Evolutionary conservation across 2,888 invertebrate species (phyloP).

Genomic region (Leucania comma): DNA sequence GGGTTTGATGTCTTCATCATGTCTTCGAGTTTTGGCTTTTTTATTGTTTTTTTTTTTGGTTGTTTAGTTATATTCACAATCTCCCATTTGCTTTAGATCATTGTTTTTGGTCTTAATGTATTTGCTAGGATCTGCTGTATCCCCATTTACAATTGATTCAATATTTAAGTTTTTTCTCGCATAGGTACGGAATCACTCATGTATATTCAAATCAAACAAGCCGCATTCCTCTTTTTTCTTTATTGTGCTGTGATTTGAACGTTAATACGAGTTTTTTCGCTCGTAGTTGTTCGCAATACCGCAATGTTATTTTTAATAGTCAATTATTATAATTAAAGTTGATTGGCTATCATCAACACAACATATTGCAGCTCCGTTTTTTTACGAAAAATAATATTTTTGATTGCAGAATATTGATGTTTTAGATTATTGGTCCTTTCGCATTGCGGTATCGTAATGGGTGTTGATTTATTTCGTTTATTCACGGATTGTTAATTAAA

Average conservation of each 20-base stretch:
- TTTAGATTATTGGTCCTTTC: conserved; percentile 53
- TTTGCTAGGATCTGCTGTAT: not conserved
- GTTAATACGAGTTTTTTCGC: conserved; percentile 60
- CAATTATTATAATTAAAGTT: conserved; percentile 75
- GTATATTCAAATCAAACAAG: conserved; percentile 24
- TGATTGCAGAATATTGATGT: conserved; percentile 61
- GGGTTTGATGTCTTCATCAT: too few relatives aligned
- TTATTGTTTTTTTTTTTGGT: too few relatives aligned
- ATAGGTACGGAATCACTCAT: conserved; percentile 25
- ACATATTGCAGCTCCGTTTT: conserved; percentile 65
- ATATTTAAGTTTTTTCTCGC: not conserved
- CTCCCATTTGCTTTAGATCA: not conserved
- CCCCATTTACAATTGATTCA: conserved; percentile 22
- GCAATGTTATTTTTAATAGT: conserved; percentile 69
- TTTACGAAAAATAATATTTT: conserved; percentile 45
- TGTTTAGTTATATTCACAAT: not conserved
- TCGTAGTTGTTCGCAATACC: conserved; percentile 63
- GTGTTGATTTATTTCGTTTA: conserved; percentile 54
- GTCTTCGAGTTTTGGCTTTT: too few relatives aligned
- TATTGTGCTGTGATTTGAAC: conserved; percentile 49
- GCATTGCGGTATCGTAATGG: conserved; percentile 55
- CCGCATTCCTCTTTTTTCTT: conserved; percentile 47
- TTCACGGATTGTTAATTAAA: conserved; percentile 64
- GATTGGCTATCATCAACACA: conserved; percentile 69
- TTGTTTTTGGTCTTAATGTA: not conserved